phyloP scores from a whole-genome alignment of 2,113 vertebrate species.

The Sminthopsis crassicaudata region DNA sequence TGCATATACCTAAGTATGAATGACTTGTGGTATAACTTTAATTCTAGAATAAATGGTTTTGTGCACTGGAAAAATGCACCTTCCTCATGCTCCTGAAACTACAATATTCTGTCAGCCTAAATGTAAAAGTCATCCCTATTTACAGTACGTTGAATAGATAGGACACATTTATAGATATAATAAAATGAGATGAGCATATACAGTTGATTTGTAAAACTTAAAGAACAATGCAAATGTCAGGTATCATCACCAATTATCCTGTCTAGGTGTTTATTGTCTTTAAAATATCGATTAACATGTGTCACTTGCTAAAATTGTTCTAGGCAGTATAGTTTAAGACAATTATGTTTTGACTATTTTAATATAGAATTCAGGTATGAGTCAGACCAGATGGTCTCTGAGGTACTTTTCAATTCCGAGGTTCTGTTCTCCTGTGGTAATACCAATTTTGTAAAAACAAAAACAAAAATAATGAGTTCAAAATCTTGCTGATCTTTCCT shows the following conservation, averaged over 20 bases:
- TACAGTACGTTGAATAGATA: neutral
- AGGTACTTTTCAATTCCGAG: neutral
- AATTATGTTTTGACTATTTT: neutral
- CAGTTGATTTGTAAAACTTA: neutral
- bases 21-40: neutral
- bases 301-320: neutral
- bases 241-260: neutral
- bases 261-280: neutral
- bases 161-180: neutral
- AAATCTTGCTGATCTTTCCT: neutral
- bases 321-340: neutral
- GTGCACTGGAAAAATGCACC: neutral
- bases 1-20: neutral
- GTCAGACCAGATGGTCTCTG: neutral
- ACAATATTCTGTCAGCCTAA: neutral
- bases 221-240: neutral
- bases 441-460: neutral
- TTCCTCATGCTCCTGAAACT: neutral
- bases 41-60: neutral
- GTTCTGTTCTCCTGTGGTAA: neutral
- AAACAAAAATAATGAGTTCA: neutral
- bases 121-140: neutral
- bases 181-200: neutral
- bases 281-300: neutral
- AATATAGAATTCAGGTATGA: neutral